These are phyloP conservation scores for Indicator indicator DNA, from an alignment of 2,113 vertebrate genomes.

Conservation along the genomic window DNA sequence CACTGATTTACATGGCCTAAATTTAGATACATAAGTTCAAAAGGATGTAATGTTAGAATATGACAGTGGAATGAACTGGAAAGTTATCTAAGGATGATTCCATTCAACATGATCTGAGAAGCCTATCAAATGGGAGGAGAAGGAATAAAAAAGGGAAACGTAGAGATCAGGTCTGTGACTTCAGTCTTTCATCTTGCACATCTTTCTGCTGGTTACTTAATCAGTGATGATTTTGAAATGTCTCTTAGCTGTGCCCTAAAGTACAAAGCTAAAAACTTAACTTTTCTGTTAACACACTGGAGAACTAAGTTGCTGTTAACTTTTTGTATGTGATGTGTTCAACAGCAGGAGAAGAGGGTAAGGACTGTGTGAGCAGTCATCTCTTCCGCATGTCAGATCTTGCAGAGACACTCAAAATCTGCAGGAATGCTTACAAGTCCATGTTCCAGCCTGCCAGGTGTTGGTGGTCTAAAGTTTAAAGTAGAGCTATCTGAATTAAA, in stretches of 20 bases:
- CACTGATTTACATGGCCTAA: background rate
- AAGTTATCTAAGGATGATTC: background rate
- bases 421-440: background rate
- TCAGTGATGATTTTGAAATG: background rate
- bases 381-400: background rate
- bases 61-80: background rate
- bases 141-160: background rate
- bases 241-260: background rate
- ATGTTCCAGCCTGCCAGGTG: accelerated
- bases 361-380: background rate
- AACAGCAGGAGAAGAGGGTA: background rate
- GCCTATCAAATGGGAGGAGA: background rate
- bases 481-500: background rate
- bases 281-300: background rate
- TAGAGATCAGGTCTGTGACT: background rate
- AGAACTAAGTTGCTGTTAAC: background rate
- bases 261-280: background rate
- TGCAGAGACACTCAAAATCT: background rate
- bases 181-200: background rate
- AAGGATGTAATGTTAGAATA: background rate
- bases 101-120: background rate
- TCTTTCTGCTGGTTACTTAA: background rate
- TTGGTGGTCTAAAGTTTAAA: background rate
- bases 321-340: background rate
- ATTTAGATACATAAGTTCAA: background rate